These are phyloP conservation scores for Montipora efflorescens DNA, from an alignment of 64 coral and sea anemone genomes.

Conservation along the genomic window DNA sequence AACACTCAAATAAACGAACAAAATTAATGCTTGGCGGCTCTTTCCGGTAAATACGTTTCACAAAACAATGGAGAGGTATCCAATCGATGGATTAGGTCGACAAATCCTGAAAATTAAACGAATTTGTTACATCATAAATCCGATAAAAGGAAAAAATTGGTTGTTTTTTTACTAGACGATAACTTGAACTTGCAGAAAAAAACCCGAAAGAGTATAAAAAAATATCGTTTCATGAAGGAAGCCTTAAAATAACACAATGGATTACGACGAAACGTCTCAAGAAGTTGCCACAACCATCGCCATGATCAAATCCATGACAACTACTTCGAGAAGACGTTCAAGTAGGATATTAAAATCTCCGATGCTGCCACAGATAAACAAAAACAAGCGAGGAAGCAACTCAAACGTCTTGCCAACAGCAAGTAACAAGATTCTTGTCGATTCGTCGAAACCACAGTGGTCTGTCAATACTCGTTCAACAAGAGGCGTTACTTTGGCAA, in stretches of 20 bases:
- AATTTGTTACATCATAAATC: neutral
- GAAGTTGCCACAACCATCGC: constrained; percentile 27
- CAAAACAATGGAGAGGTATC: neutral
- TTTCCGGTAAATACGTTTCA: no score
- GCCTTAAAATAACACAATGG: neutral
- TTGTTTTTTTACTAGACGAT: neutral
- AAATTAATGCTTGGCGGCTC: no score
- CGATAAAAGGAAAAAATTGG: neutral
- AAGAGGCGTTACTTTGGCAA: constrained; percentile 37
- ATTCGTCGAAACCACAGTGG: neutral
- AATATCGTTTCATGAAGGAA: neutral
- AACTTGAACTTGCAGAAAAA: neutral
- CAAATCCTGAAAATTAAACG: neutral
- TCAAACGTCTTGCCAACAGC: neutral
- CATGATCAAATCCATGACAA: constrained; percentile 50
- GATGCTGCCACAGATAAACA: neutral
- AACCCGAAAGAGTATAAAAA: neutral
- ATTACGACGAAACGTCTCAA: constrained; percentile 22
- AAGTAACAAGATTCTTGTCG: neutral
- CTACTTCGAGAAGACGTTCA: neutral
- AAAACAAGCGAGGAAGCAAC: neutral
- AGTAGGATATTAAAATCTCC: neutral
- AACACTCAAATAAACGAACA: no score
- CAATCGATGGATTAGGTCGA: neutral
- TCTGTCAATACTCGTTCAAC: neutral